Evolutionary conservation across 2,113 vertebrate species (phyloP), one percentile per base, ranked within the genome.

Genomic region (Jacana jacana): DNA sequence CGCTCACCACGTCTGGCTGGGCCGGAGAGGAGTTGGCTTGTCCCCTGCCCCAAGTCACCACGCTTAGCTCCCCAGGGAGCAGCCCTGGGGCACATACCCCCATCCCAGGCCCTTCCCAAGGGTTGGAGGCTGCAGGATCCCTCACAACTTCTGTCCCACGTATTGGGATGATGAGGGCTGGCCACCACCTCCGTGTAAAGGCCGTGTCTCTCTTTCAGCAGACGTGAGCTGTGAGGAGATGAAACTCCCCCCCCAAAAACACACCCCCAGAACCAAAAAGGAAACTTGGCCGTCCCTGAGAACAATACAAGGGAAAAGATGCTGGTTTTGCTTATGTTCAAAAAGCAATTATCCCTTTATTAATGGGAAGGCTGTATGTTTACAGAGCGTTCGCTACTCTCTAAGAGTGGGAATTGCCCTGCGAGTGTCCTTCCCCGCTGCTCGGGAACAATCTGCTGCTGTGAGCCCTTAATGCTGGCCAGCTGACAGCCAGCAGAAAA

Each of bases 401-500:
- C 85, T 22, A 42, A 60, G 88, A 89, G 93, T 1, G 35, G 91
- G 91, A 94, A 89, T 57, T 40, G 90, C 73, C 87, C 91, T 55
- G 69, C 24, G 24, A 89, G 70, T 11, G 80, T 58, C 8, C 86
- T 71, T 80, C 96, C 94, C 93, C 61, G 93, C 95, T 95, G 91
- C 87, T 86, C 8, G 0, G 87, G 81, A 92, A 87, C 91, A 91
- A 70, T 76, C 91, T 24, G 9, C 18, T 13, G 66, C 75, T 28
- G 35, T 4, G 64, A 91, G 81, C 77, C 77, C n/a, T 71, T 39
- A 44, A 68, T 60, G 65, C 48, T 33, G 65, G n/a, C 81, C 95
- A 65, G 91, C 93, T 73, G 88, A 60, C 39, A 86, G 66, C n/a
- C 54, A 4, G 66, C 72, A 51, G 55, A 49, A 55, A 24, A 17